Evolutionary conservation across 1,140 invertebrate genomes (phyloP).

Genomic region (Riptortus pedestris): DNA sequence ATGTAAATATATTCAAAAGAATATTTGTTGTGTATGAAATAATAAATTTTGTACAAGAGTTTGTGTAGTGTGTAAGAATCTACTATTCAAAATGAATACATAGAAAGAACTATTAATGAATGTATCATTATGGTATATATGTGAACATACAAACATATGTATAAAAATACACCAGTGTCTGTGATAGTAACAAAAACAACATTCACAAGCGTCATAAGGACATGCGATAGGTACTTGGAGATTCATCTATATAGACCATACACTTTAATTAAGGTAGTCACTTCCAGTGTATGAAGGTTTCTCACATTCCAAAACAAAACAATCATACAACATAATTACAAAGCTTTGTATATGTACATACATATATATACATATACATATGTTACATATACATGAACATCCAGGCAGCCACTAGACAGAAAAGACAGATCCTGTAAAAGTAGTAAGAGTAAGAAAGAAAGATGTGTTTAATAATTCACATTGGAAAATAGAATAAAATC

Average conservation of each 20-base stretch:
- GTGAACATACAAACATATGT: conserved; percentile 23
- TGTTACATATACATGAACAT: conserved; percentile 15
- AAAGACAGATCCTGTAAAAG: conserved; percentile 9
- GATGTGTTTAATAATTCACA: background rate
- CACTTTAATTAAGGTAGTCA: background rate
- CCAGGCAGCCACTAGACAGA: conserved; percentile 27
- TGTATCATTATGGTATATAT: conserved; percentile 19
- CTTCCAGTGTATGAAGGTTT: conserved; percentile 2
- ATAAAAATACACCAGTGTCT: conserved; percentile 19
- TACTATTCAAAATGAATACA: conserved; percentile 24
- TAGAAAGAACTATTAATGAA: conserved; percentile 25
- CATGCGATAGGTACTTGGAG: conserved; percentile 13
- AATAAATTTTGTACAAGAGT: background rate
- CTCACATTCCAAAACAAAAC: conserved; percentile 20
- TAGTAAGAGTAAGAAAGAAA: background rate
- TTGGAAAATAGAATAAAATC: too few species aligned
- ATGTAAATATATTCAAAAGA: too few species aligned
- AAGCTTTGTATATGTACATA: background rate
- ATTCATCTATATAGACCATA: background rate
- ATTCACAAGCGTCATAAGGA: conserved; percentile 25
- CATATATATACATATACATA: conserved; percentile 4
- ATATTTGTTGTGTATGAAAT: background rate
- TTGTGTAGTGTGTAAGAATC: conserved; percentile 26
- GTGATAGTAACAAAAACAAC: conserved; percentile 19
- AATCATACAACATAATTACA: conserved; percentile 12